Evolutionary conservation across 2,797 vertebrate genomes (phyloP).

Genomic region (Loriculus beryllinus): DNA sequence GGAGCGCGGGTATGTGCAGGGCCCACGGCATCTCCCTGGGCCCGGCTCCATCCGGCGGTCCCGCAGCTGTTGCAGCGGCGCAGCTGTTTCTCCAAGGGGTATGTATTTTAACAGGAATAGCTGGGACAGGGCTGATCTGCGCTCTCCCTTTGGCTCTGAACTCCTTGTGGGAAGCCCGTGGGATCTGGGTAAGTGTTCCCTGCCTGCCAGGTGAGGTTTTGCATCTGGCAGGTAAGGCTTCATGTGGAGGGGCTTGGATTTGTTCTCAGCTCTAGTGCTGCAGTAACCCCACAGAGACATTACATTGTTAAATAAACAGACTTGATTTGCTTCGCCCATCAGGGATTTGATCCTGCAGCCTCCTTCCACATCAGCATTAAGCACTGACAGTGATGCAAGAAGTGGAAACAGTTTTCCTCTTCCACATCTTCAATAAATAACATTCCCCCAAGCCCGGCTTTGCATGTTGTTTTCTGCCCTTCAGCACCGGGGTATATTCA

Average conservation of each 20-base stretch:
- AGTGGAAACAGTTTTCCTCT: not conserved
- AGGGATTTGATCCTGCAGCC: not conserved
- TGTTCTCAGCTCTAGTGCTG: not conserved
- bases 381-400: not conserved
- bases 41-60: not conserved
- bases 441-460: not conserved
- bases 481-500: too few species aligned
- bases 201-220: not conserved
- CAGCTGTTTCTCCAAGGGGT: constrained; percentile 10
- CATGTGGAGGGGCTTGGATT: not conserved
- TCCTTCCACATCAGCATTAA: not conserved
- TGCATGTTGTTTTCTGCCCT: not conserved
- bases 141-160: not conserved
- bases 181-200: not conserved
- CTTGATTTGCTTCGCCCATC: not conserved
- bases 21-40: not conserved
- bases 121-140: not conserved
- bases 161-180: not conserved
- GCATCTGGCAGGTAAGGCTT: not conserved
- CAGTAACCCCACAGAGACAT: not conserved
- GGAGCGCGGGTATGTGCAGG: not conserved
- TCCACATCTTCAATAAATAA: not conserved
- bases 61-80: constrained; percentile 16
- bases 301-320: not conserved
- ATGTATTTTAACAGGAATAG: not conserved